Evolutionary conservation across 2,888 invertebrate species (phyloP).

Genomic region (Nomada lathburiana): DNA sequence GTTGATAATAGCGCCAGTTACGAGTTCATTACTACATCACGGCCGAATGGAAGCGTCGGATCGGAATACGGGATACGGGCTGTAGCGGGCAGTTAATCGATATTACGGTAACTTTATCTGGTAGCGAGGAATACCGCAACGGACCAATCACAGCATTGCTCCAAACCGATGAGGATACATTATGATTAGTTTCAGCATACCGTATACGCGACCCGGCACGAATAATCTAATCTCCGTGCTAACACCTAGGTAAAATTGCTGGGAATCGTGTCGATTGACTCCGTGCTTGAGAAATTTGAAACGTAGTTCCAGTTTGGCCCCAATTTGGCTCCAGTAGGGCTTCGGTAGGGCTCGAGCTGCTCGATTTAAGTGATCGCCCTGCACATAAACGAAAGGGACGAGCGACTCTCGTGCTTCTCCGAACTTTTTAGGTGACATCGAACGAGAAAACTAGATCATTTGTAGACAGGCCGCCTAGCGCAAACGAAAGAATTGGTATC

Average conservation of each 20-base stretch:
- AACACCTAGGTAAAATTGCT: slow-evolving; percentile 71
- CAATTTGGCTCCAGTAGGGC: not conserved
- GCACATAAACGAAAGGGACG: too few relatives aligned
- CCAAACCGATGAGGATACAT: slow-evolving; percentile 69
- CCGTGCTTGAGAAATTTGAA: slow-evolving; percentile 46
- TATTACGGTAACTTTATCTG: slow-evolving; percentile 75
- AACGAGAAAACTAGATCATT: too few relatives aligned
- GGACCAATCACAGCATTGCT: slow-evolving; percentile 68
- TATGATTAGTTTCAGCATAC: slow-evolving; percentile 72
- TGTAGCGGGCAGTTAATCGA: slow-evolving; percentile 72
- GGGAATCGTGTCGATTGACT: slow-evolving; percentile 73
- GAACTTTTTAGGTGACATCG: too few relatives aligned
- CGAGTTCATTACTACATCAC: slow-evolving; percentile 68
- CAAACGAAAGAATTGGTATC: slow-evolving; percentile 1
- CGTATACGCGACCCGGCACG: slow-evolving; percentile 55
- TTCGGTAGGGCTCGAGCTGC: not conserved
- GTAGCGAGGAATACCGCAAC: slow-evolving; percentile 72
- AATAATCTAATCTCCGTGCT: slow-evolving; percentile 65
- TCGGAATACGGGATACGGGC: slow-evolving; percentile 68
- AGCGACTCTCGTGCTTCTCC: too few relatives aligned
- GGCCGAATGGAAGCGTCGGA: slow-evolving; percentile 58
- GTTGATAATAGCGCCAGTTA: slow-evolving; percentile 63
- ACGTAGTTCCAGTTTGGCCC: slow-evolving; percentile 39
- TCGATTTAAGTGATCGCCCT: too few relatives aligned
- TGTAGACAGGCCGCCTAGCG: too few relatives aligned